Base-by-base conservation (phyloP, 2,888 invertebrate species). In the Andrena chrysosceles region DNA sequence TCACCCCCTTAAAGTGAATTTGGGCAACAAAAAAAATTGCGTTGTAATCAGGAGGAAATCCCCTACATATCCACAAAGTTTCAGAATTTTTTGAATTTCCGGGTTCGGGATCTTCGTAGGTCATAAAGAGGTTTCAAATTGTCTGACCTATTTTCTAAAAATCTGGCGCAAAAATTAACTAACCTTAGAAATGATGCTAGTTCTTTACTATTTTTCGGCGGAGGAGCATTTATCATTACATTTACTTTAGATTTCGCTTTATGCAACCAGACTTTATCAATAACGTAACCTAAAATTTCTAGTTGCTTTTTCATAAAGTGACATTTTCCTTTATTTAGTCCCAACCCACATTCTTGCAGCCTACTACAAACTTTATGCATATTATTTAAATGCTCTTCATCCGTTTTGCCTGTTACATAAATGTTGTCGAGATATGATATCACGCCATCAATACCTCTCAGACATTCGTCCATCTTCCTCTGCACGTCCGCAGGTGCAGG, bases 161-260 rank as follows among this genome's bases (percentile, higher is more conserved):
- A 93, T 78, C 88, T 90, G 1, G 90, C 85, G 80, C 93, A 93
- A 81, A 91, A 93, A 66, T 90, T 92, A 20, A 91, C 73, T 20
- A 90, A 49, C 16, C 91, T 90, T 2, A 89, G 48, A 75, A 91
- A 90, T 62, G 90, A 89, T 62, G 67, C 77, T 23, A 91, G 71
- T 67, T 89, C 71, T 31, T 85, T 81, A 8, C 67, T 76, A 68
- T 89, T 77, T 5, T n/a, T 66, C 23, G 90, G 90, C 13, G 2
- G 31, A 23, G 87, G 87, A 5, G 89, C 85, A 1, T 86, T 68
- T 0, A 85, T 1, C 48, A 92, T 89, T 10, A 86, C 87, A n/a
- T 83, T 67, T 0, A 89, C 85, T 83, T 90, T 90, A 5, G 63
- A 63, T 20, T 31, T 49, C 10, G 75, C 76, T 54, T 87, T 89